A percentile compares a stretch with the other conserved stretches of the same genome.
phyloP scores from a whole-genome alignment of 2,113 vertebrate genomes.

The Albula glossodonta region DNA sequence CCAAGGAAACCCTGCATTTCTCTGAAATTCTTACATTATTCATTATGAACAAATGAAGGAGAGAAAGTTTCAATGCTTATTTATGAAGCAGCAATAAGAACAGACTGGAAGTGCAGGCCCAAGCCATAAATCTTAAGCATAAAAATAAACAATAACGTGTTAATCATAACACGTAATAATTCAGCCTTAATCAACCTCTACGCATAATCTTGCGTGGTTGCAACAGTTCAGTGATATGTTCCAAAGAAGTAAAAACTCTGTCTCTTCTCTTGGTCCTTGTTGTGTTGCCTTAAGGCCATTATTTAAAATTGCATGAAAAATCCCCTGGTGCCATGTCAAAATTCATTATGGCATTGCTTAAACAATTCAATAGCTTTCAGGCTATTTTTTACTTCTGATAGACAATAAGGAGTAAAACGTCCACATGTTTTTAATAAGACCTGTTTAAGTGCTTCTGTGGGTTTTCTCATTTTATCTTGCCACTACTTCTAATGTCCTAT shows the following conservation, averaged over 20 bases:
- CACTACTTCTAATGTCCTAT: no score
- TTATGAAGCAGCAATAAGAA: neutral
- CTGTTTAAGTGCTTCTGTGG: no score
- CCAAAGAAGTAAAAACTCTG: neutral
- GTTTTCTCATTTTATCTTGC: no score
- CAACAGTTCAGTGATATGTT: neutral
- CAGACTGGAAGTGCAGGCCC: neutral
- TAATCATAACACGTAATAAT: neutral
- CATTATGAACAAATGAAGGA: no score
- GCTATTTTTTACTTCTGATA: neutral
- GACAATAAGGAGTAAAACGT: neutral
- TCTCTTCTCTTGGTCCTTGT: neutral
- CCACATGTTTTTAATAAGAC: neutral
- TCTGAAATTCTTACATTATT: no score
- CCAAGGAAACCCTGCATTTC: no score
- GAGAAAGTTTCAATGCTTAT: neutral
- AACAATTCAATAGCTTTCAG: neutral
- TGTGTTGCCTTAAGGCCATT: neutral
- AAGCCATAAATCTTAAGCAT: neutral
- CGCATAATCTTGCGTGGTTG: neutral
- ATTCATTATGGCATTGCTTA: neutral
- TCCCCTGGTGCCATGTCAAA: slow-evolving; percentile 5
- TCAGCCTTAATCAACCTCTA: neutral
- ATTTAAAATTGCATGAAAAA: neutral
- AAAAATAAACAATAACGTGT: no score